Conservation (phyloP, 2,797 vertebrate genomes). For the Acipenser ruthenus region DNA sequence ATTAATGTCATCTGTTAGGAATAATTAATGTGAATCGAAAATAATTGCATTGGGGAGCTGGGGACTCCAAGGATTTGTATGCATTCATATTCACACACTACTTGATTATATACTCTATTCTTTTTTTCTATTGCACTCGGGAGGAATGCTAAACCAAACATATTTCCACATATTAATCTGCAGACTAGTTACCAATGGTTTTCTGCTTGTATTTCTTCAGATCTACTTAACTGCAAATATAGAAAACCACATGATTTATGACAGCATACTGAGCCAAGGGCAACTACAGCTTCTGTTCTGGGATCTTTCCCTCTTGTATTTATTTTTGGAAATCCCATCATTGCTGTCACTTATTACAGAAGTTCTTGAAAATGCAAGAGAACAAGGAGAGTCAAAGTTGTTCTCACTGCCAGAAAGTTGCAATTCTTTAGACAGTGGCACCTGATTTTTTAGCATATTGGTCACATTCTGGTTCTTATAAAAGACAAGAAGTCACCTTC, state of each 20-base stretch:
- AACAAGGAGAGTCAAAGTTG: conserved; percentile 25
- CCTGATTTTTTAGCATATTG: no score
- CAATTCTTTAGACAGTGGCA: no score
- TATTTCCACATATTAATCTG: conserved; percentile 48
- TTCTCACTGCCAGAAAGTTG: no score
- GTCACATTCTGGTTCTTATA: no score
- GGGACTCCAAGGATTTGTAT: conserved; percentile 58
- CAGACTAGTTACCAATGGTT: conserved; percentile 50
- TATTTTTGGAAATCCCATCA: no score
- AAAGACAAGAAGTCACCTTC: no score
- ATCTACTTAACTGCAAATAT: conserved; percentile 61
- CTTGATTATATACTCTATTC: conserved; percentile 58
- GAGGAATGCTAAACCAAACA: conserved; percentile 40
- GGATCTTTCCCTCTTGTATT: no score
- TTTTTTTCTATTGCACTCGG: conserved; percentile 51
- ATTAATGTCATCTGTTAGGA: conserved; percentile 73
- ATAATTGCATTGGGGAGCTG: conserved; percentile 74
- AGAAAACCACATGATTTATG: conserved; percentile 31
- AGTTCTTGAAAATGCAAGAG: no score
- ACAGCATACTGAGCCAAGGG: no score
- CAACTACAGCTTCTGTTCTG: no score
- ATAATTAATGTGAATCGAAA: conserved; percentile 75
- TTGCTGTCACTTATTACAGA: no score
- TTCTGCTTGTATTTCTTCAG: conserved; percentile 23
- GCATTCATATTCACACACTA: conserved; percentile 63